phyloP scores from a whole-genome alignment of 2,113 vertebrate species.

The Megaleporinus macrocephalus region DNA sequence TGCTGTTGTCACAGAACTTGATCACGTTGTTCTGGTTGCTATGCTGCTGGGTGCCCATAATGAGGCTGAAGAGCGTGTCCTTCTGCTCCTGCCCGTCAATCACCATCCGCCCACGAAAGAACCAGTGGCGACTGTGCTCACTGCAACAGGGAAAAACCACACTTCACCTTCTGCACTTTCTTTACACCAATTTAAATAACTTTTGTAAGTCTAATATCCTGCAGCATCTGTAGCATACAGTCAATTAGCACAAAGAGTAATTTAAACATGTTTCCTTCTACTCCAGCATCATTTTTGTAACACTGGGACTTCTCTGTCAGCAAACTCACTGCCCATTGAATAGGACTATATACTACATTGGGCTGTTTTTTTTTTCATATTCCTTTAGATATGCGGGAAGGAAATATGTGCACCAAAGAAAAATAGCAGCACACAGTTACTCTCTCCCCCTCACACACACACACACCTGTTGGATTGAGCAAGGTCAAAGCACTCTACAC shows the following conservation, averaged over 20 bases:
- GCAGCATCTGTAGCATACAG: too few relatives aligned
- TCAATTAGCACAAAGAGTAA: too few relatives aligned
- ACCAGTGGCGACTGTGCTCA: conserved; percentile 96
- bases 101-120: conserved; percentile 86
- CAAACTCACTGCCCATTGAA: too few relatives aligned
- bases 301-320: too few relatives aligned
- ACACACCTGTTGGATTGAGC: conserved; percentile 92
- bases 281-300: too few relatives aligned
- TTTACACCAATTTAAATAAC: too few relatives aligned
- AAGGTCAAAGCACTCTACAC: conserved; percentile 90
- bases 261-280: too few relatives aligned
- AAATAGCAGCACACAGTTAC: not conserved
- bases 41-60: conserved; percentile 87
- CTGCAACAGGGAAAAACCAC: conserved; percentile 64
- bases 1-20: conserved; percentile 96
- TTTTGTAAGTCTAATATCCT: too few relatives aligned
- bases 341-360: too few relatives aligned
- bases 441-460: not conserved
- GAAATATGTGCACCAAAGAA: too few relatives aligned
- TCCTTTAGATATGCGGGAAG: too few relatives aligned
- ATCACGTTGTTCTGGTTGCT: conserved; percentile 92
- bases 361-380: too few relatives aligned
- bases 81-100: conserved; percentile 80
- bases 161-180: not conserved
- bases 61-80: conserved; percentile 84